Conservation (phyloP, 2,888 invertebrate genomes). For the Plusia festucae region DNA sequence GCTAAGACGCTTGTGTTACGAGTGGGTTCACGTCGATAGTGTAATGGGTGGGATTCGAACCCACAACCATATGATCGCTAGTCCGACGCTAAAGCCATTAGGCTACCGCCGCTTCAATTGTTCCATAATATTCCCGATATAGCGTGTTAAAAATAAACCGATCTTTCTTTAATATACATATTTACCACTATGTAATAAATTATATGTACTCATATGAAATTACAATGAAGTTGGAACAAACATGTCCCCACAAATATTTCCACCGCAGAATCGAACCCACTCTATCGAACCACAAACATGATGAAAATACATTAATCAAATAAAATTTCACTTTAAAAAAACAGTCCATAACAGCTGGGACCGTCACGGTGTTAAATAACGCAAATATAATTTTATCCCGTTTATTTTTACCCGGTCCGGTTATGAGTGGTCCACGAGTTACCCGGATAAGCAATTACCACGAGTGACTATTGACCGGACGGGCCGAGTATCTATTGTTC, state of each 20-base stretch:
- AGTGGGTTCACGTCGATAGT: too few species aligned
- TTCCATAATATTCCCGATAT: too few species aligned
- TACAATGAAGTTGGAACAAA: not conserved
- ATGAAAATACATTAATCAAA: slow-evolving; percentile 3
- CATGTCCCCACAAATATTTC: not conserved
- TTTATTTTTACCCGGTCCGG: slow-evolving; percentile 46
- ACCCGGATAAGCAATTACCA: slow-evolving; percentile 47
- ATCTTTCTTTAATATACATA: too few species aligned
- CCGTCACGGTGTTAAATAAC: slow-evolving; percentile 29
- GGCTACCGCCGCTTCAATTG: too few species aligned
- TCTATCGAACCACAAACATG: slow-evolving; percentile 28
- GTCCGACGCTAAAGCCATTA: too few species aligned
- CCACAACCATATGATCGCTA: too few species aligned
- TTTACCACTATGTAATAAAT: too few species aligned
- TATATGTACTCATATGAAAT: too few species aligned
- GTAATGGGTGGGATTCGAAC: too few species aligned
- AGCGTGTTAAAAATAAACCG: too few species aligned
- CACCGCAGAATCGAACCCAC: not conserved
- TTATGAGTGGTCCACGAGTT: slow-evolving; percentile 43
- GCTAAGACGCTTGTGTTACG: too few species aligned
- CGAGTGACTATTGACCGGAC: slow-evolving; percentile 40
- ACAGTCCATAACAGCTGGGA: slow-evolving; percentile 40
- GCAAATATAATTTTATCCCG: slow-evolving; percentile 36
- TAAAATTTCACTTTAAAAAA: slow-evolving; percentile 14
- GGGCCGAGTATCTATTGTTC: slow-evolving; percentile 35